Conservation (phyloP, 2,113 vertebrate genomes). For the Cyprinus carpio region DNA sequence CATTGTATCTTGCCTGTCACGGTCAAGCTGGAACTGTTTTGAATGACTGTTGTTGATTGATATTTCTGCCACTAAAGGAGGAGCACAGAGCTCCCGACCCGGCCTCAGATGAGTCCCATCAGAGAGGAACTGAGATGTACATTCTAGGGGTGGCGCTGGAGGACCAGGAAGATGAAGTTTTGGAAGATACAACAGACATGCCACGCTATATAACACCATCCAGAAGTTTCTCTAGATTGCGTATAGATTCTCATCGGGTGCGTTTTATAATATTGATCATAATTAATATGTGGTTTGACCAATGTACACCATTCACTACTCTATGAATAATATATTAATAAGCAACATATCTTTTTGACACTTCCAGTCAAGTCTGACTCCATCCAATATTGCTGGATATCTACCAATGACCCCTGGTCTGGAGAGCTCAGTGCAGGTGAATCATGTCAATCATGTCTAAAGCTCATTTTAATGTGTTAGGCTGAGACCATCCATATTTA, state of each 20-base stretch:
- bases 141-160: slow-evolving; percentile 77
- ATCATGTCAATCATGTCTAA: not conserved
- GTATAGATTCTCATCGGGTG: slow-evolving; percentile 69
- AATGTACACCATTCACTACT: not conserved
- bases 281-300: not conserved
- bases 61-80: slow-evolving; percentile 63
- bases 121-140: slow-evolving; percentile 80
- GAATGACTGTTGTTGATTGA: not conserved
- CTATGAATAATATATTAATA: not conserved
- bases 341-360: not conserved
- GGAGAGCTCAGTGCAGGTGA: slow-evolving; percentile 77
- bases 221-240: slow-evolving; percentile 66
- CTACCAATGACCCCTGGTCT: slow-evolving; percentile 86
- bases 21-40: not conserved
- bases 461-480: too few relatives aligned
- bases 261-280: not conserved
- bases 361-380: slow-evolving; percentile 70
- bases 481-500: not conserved
- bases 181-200: slow-evolving; percentile 64
- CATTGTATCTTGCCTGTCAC: not conserved
- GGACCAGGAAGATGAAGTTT: slow-evolving; percentile 66
- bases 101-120: slow-evolving; percentile 72
- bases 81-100: slow-evolving; percentile 69
- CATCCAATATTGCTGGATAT: slow-evolving; percentile 80
- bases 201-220: slow-evolving; percentile 63